These are phyloP conservation scores for Eucriotettix oculatus DNA, from an alignment of 2,888 invertebrate genomes.

Conservation along the genomic window DNA sequence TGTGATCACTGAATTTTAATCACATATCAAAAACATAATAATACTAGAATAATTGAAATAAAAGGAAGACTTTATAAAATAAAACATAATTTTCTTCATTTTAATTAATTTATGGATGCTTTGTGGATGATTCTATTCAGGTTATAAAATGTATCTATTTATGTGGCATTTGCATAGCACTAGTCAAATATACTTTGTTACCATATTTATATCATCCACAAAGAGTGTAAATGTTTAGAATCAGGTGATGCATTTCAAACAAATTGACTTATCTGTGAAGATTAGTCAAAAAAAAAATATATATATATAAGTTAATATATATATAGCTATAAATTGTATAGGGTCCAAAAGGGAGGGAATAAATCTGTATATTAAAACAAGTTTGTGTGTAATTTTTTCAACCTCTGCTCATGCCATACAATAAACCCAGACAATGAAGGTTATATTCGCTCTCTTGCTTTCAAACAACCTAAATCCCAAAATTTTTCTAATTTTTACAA, in stretches of 20 bases:
- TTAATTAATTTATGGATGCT: background rate
- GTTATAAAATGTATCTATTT: too few relatives aligned
- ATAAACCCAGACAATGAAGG: too few relatives aligned
- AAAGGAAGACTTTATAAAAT: background rate
- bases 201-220: constrained; percentile 21
- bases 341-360: constrained; percentile 57
- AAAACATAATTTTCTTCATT: background rate
- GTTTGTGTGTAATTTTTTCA: background rate
- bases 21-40: too few relatives aligned
- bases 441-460: too few relatives aligned
- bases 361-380: constrained; percentile 44
- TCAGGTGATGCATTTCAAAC: constrained; percentile 28
- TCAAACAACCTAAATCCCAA: too few relatives aligned
- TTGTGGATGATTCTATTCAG: too few relatives aligned
- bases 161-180: constrained; percentile 21
- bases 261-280: constrained; percentile 4
- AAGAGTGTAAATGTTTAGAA: background rate
- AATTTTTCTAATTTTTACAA: too few relatives aligned
- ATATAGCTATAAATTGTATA: constrained; percentile 49
- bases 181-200: constrained; percentile 30
- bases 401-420: too few relatives aligned
- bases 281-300: constrained; percentile 26
- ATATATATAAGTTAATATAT: background rate
- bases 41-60: too few relatives aligned
- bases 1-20: too few relatives aligned